Conservation (phyloP, 1,140 invertebrate species). For the Gonatopus flavifemur region DNA sequence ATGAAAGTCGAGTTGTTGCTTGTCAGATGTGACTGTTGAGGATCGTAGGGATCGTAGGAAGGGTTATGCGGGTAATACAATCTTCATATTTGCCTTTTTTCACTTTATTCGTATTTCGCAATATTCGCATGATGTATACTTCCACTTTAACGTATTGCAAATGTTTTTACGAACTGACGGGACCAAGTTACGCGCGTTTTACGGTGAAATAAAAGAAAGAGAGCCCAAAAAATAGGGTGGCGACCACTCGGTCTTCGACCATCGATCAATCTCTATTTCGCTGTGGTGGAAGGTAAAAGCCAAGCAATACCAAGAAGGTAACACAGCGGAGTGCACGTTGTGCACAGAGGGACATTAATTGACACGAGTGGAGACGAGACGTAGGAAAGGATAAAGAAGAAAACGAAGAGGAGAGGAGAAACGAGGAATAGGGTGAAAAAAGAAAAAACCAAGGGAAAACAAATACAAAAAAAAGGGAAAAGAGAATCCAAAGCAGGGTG, state of each 20-base stretch:
- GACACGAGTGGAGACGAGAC: conserved; percentile 39
- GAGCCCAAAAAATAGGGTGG: conserved; percentile 42
- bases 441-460: background rate
- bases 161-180: too few species aligned
- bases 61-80: too few species aligned
- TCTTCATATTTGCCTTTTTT: too few species aligned
- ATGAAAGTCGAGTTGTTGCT: too few species aligned
- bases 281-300: conserved; percentile 4
- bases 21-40: too few species aligned
- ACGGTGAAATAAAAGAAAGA: background rate
- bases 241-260: conserved; percentile 30
- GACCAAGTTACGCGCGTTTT: background rate
- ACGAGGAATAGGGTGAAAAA: conserved; percentile 17
- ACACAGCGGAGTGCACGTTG: conserved; percentile 29
- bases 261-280: conserved; percentile 49
- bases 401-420: conserved; percentile 20
- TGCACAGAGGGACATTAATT: conserved; percentile 54
- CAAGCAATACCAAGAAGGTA: conserved; percentile 23
- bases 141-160: too few species aligned
- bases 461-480: conserved; percentile 9
- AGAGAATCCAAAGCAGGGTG: conserved; percentile 1
- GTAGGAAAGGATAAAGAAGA: conserved; percentile 3
- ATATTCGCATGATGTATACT: too few species aligned
- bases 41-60: too few species aligned
- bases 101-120: too few species aligned